Percentiles rank a stretch among this genome's conserved stretches.
Conservation (phyloP, 1,140 invertebrate genomes). For the Cylas formicarius region DNA sequence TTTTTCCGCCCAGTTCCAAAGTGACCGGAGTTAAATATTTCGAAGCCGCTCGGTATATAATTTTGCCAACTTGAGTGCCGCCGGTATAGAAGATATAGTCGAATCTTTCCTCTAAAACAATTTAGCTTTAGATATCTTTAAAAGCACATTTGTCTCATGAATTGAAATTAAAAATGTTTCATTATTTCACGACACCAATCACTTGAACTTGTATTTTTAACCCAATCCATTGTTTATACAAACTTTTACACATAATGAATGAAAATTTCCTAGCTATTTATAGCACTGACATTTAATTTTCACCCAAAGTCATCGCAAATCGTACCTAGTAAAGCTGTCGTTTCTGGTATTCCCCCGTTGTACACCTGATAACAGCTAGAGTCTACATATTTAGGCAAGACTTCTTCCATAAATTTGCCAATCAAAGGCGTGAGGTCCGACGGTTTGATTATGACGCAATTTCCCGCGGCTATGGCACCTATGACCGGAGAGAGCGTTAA, state of each 20-base stretch:
- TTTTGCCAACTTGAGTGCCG: slow-evolving; percentile 76
- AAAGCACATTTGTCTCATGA: no score
- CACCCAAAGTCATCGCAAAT: no score
- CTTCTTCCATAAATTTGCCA: slow-evolving; percentile 64
- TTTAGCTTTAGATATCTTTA: no score
- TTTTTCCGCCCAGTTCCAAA: slow-evolving; percentile 84
- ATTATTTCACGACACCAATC: no score
- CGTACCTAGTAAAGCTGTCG: slow-evolving; percentile 52
- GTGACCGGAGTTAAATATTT: slow-evolving; percentile 89
- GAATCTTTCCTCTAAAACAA: slow-evolving; percentile 78
- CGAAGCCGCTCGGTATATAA: slow-evolving; percentile 81
- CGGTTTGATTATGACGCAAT: slow-evolving; percentile 92
- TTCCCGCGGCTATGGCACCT: slow-evolving; percentile 85
- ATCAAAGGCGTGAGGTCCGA: slow-evolving; percentile 78
- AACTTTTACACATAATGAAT: no score
- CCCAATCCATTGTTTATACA: no score
- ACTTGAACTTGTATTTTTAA: no score
- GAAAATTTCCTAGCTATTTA: no score
- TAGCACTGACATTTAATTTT: no score
- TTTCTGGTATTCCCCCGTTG: slow-evolving; percentile 75
- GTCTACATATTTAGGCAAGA: slow-evolving; percentile 86
- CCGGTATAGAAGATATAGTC: slow-evolving; percentile 99
- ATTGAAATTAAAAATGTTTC: no score
- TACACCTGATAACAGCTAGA: slow-evolving; percentile 60
- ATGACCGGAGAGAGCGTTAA: slow-evolving; percentile 62